Conservation (phyloP, 2,113 vertebrate species). For the Muntiacus reevesi region DNA sequence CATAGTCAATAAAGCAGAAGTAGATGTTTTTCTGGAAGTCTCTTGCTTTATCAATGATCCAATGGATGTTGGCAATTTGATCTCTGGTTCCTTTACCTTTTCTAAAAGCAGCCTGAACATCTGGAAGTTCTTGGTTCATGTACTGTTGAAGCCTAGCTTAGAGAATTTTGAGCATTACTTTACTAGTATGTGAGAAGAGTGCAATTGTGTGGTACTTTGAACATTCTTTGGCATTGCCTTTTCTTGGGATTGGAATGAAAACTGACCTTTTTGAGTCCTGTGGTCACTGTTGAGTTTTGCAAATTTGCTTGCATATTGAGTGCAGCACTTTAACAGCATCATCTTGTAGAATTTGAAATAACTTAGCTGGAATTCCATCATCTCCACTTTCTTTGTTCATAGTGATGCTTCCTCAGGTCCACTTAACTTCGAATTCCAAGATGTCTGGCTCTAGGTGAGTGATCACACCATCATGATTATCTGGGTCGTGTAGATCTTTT, state of each 20-base stretch:
- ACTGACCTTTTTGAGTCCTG: neutral
- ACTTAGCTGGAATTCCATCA: neutral
- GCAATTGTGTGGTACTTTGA: neutral
- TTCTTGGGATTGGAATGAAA: neutral
- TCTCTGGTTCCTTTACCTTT: neutral
- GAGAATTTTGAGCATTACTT: neutral
- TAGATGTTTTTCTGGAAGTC: neutral
- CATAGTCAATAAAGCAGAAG: neutral
- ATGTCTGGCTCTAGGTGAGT: neutral
- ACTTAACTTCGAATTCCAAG: neutral
- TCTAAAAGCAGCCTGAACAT: neutral
- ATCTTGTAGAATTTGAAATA: neutral
- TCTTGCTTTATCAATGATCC: neutral
- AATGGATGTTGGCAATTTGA: neutral
- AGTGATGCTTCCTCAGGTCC: neutral
- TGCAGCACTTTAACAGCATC: neutral
- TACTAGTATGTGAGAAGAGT: neutral
- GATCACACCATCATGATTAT: neutral
- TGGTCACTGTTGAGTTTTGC: neutral
- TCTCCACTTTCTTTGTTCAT: neutral
- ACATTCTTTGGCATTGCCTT: neutral
- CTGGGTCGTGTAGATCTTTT: neutral
- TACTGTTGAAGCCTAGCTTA: neutral
- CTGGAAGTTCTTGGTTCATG: accelerated
- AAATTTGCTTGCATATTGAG: neutral